phyloP scores from a whole-genome alignment of 2,888 invertebrate species.

The Hyppa rectilinea region DNA sequence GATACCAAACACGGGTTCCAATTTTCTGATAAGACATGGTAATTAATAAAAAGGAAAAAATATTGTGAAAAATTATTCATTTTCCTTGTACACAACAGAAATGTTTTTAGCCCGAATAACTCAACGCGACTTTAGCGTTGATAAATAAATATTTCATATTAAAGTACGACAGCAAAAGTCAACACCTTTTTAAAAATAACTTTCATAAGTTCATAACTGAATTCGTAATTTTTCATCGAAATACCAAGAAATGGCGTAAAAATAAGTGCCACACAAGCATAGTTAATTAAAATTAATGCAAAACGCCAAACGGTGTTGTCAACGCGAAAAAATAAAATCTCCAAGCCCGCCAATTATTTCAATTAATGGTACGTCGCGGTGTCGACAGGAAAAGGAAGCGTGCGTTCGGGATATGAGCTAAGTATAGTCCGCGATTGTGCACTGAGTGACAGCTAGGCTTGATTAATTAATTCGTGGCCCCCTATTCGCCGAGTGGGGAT shows the following conservation, averaged over 20 bases:
- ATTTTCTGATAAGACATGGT: constrained; percentile 54
- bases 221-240: constrained; percentile 55
- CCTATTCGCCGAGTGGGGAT: constrained; percentile 83
- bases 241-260: constrained; percentile 59
- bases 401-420: constrained; percentile 77
- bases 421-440: constrained; percentile 85
- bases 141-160: constrained; percentile 28
- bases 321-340: constrained; percentile 83
- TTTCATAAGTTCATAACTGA: constrained; percentile 42
- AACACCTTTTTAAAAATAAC: constrained; percentile 42
- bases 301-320: constrained; percentile 81
- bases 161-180: constrained; percentile 32
- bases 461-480: constrained; percentile 88
- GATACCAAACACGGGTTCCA: constrained; percentile 36
- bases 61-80: constrained; percentile 27
- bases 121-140: constrained; percentile 8
- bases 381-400: constrained; percentile 89
- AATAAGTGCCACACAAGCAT: constrained; percentile 55
- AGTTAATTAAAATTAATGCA: constrained; percentile 74
- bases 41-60: constrained; percentile 48
- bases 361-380: constrained; percentile 87
- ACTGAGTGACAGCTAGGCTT: constrained; percentile 88
- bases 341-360: constrained; percentile 87
- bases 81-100: constrained; percentile 35
- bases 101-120: constrained; percentile 19